Conservation (phyloP, 2,888 invertebrate species). For the Drosophila kuntzei region DNA sequence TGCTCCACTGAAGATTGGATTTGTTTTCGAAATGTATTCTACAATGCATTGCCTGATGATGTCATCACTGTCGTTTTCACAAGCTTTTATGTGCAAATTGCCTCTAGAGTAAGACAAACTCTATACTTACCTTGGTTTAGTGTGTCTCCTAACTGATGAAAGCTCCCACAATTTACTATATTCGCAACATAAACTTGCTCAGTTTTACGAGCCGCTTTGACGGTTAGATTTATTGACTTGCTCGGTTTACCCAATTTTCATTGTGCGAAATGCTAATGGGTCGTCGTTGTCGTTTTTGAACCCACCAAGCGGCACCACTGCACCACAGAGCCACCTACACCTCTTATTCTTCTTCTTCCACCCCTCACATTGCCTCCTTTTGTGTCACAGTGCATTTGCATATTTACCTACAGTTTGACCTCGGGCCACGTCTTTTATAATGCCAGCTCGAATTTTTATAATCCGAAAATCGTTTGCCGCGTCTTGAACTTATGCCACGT, state of each 20-base stretch:
- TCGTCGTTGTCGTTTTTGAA: slow-evolving; percentile 4
- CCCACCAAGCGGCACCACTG: slow-evolving; percentile 8
- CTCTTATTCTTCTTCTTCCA: neutral
- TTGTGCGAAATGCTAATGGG: slow-evolving; percentile 55
- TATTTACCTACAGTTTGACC: slow-evolving; percentile 15
- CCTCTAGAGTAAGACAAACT: slow-evolving; percentile 26
- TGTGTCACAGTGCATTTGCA: slow-evolving; percentile 35
- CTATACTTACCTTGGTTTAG: neutral
- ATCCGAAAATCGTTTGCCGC: slow-evolving; percentile 41
- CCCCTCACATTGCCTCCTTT: slow-evolving; percentile 8
- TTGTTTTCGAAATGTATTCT: slow-evolving; percentile 14
- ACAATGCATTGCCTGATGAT: slow-evolving; percentile 20
- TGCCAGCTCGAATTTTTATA: slow-evolving; percentile 46
- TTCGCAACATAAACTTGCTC: slow-evolving; percentile 55
- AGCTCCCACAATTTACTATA: slow-evolving; percentile 19
- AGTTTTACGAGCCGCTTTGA: slow-evolving; percentile 66
- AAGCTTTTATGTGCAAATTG: slow-evolving; percentile 27
- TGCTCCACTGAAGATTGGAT: slow-evolving; percentile 24
- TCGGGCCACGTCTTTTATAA: slow-evolving; percentile 38
- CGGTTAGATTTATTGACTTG: slow-evolving; percentile 71
- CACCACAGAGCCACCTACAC: neutral
- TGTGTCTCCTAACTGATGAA: slow-evolving; percentile 2
- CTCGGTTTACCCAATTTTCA: slow-evolving; percentile 59
- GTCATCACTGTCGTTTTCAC: slow-evolving; percentile 31
- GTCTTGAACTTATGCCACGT: slow-evolving; percentile 22